Percentiles rank a stretch among this genome's conserved stretches.
Conservation (phyloP, 2,797 vertebrate species). For the Fringilla coelebs region DNA sequence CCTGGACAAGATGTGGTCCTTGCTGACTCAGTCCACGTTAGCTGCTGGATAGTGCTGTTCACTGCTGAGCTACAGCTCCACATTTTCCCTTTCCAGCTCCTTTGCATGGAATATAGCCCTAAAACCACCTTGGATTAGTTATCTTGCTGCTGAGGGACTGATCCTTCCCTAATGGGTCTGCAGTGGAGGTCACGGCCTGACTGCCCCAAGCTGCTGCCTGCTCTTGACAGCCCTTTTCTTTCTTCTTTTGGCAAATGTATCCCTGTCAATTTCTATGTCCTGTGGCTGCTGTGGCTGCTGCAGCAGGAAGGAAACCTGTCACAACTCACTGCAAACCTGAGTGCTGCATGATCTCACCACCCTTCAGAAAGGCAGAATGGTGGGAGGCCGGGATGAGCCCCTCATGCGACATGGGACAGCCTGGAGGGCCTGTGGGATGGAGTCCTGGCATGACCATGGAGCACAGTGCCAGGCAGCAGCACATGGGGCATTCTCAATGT, state of each 20-base stretch:
- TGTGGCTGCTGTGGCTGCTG: not conserved
- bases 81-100: not conserved
- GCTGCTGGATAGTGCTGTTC: not conserved
- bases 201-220: not conserved
- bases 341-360: rapidly evolving
- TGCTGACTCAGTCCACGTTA: not conserved
- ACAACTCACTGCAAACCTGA: not conserved
- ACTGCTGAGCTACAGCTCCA: not conserved
- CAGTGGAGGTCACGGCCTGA: rapidly evolving
- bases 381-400: not conserved
- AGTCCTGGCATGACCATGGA: no score
- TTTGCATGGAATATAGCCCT: not conserved
- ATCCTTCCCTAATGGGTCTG: rapidly evolving
- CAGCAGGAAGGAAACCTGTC: rapidly evolving
- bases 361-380: not conserved
- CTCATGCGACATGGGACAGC: rapidly evolving
- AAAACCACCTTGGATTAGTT: not conserved
- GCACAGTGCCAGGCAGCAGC: not conserved
- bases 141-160: not conserved
- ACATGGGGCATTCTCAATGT: not conserved
- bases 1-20: not conserved
- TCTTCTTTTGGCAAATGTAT: not conserved
- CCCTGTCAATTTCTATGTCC: rapidly evolving
- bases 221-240: not conserved
- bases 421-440: not conserved